Base-by-base conservation (phyloP, 2,888 invertebrate species). In the Zygaena filipendulae region DNA sequence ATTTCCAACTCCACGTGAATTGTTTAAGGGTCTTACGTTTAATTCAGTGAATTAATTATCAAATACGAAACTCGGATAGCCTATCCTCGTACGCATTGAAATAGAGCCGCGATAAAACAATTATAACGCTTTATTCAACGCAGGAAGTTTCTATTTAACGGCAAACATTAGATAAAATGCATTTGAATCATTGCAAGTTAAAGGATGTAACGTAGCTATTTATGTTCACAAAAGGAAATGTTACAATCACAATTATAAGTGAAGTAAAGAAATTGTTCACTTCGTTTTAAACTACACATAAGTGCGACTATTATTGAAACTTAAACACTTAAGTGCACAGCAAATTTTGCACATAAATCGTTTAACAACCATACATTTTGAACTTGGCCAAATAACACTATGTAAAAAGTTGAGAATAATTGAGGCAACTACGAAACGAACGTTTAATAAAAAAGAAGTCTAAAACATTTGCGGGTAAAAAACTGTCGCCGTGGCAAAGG, bases 331-430 rank as follows among this genome's bases (percentile, higher is more conserved):
- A n/a, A n/a, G n/a, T n/a, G n/a, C n/a, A n/a, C n/a, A n/a, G n/a
- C n/a, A n/a, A n/a, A n/a, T 63, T 64, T 58, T 57, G 60, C 56
- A 57, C 57, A 57, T 62, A 62, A 63, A 60, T 58, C 54, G 53
- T 59, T 57, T 59, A 64, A 52, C 52, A 50, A 51, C 59, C n/a
- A n/a, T 55, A 52, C 52, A 46, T 47, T 47, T 47, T 45, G 45
- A 53, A 49, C 42, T 43, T 46, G 41, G 42, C 49, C 51, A 44
- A 58, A 51, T 54, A 56, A 52, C 48, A 47, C 42, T 26, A 46
- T 29, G 60, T 60, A 72, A 75, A 74, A 72, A 74, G 59, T 69
- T 57, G 52, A 59, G 68, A 75, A 72, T 75, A 72, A 75, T 75
- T 74, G 72, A 59, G 59, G 61, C 53, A 59, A 47, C 44, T 47